Evolutionary conservation across 2,797 vertebrate species (phyloP).

Genomic region (Fistularia tabacaria): DNA sequence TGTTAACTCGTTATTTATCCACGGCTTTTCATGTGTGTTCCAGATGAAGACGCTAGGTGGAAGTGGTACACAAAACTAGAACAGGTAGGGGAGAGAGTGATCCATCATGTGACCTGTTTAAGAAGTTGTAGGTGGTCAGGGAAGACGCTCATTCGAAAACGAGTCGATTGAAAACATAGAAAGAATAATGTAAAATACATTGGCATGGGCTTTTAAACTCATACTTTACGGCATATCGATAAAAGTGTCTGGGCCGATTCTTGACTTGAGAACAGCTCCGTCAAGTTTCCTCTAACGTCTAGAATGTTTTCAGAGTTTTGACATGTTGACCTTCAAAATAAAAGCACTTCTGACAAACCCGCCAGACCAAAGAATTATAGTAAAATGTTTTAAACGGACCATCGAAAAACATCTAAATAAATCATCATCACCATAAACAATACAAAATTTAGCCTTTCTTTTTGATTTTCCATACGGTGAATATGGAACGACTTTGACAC

Average conservation of each 20-base stretch:
- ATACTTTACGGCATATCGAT: no score
- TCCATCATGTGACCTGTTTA: neutral
- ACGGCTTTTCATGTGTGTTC: conserved; percentile 7
- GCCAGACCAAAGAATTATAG: no score
- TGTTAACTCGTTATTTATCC: neutral
- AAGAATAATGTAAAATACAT: no score
- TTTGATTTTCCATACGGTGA: neutral
- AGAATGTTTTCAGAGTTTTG: neutral
- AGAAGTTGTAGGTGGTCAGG: no score
- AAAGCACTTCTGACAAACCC: neutral
- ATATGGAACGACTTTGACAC: neutral
- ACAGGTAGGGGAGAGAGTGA: neutral
- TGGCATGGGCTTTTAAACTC: no score
- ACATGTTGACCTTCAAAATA: conserved; percentile 28
- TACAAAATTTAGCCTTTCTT: neutral
- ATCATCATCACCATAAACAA: neutral
- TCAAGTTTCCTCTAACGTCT: no score
- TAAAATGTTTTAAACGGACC: no score
- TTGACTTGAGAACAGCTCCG: neutral
- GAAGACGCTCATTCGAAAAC: no score
- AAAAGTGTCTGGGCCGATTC: neutral
- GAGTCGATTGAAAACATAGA: no score
- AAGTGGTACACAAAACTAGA: conserved; percentile 4
- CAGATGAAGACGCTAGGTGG: conserved; percentile 36
- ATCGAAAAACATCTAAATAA: no score